Evolutionary conservation across 1,140 invertebrate species (phyloP), one percentile per base, ranked within the genome.

Genomic region (Drosophila varians): DNA sequence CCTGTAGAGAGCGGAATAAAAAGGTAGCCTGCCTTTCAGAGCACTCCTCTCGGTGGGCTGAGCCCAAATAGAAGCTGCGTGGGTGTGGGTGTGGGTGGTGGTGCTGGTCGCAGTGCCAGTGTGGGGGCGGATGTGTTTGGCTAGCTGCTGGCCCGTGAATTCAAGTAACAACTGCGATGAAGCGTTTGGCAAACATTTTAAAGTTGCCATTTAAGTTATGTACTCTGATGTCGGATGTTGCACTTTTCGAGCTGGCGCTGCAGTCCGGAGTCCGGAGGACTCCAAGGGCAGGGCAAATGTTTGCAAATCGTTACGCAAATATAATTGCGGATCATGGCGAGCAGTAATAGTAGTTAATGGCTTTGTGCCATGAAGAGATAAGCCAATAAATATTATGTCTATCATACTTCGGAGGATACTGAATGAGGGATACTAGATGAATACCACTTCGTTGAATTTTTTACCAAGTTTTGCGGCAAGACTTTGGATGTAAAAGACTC

Each of bases 131-230:
- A 42, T 60, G 55, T 78, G 65, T 84, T 82, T 77, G 65, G 74
- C 58, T 86, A 72, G 64, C 65, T 83, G 71, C 79, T 78, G 74
- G 79, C 78, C 74, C 79, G 82, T 88, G 88, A 87, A 87, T 87
- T 88, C 66, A 68, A 83, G 83, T 87, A 87, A 87, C 82, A 87
- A 82, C 82, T 80, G 75, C 73, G 31, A 75, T 87, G 74, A 88
- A 87, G 82, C 77, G 77, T 75, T 87, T 53, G 77, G 83, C 62
- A 87, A 87, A 87, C 82, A 87, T 82, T 87, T 87, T 88, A 87
- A 87, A 88, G 82, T 88, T 87, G 56, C 77, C 77, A 87, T 86
- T 80, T 80, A 86, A 86, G 79, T 84, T 74, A 87, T 87, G 74
- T 64, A 66, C 40, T 56, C 19, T 40, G 53, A 31, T 66, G 47